These are phyloP conservation scores for Caenorhabditis auriculariae DNA, from an alignment of 2,888 invertebrate genomes.

Conservation along the genomic window DNA sequence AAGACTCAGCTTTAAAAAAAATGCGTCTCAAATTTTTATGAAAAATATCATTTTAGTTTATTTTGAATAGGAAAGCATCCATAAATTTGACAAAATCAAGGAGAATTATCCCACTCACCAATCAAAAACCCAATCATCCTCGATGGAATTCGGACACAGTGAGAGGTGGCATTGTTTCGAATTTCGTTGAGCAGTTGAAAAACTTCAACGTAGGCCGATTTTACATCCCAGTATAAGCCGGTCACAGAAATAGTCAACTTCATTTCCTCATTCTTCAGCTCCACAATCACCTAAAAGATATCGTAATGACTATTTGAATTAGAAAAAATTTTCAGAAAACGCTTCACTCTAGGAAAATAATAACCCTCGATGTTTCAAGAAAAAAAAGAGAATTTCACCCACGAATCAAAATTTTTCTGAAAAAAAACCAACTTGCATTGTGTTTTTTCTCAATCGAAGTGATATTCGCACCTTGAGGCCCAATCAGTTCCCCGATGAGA, in stretches of 20 bases:
- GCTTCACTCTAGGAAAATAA: too few relatives aligned
- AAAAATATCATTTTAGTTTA: too few relatives aligned
- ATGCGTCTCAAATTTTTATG: neutral
- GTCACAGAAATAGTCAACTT: too few relatives aligned
- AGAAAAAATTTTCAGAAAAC: neutral
- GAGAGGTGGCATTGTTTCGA: constrained; percentile 15
- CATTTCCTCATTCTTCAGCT: too few relatives aligned
- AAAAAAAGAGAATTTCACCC: constrained; percentile 12
- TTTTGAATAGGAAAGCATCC: too few relatives aligned
- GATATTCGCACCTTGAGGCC: constrained; percentile 19
- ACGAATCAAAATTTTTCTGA: constrained; percentile 4
- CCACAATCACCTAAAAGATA: constrained; percentile 2
- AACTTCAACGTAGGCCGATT: too few relatives aligned
- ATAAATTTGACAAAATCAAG: neutral
- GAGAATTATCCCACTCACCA: constrained; percentile 13
- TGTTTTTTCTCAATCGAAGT: constrained; percentile 14
- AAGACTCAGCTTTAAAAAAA: neutral
- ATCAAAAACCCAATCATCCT: constrained; percentile 22
- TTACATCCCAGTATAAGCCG: too few relatives aligned
- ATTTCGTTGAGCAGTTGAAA: constrained; percentile 1
- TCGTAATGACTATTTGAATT: constrained; percentile 5
- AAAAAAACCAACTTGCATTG: constrained; percentile 5
- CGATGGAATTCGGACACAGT: constrained; percentile 11
- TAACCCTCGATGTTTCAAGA: constrained; percentile 18
- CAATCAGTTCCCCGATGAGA: constrained; percentile 20